These are phyloP conservation scores for Latrodectus elegans DNA, from an alignment of 2,888 invertebrate species.

Conservation along the genomic window DNA sequence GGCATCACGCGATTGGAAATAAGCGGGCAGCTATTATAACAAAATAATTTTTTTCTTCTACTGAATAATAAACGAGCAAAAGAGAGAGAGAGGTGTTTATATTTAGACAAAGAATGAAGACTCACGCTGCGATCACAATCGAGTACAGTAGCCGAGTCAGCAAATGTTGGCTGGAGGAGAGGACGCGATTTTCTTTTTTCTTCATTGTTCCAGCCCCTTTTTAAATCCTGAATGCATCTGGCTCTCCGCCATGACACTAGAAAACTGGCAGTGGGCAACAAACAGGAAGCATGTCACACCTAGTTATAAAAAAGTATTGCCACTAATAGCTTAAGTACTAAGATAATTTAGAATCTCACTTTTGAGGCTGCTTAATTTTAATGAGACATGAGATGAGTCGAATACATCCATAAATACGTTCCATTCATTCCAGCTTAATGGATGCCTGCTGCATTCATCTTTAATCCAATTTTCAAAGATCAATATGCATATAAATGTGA, in stretches of 20 bases:
- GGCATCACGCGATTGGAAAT: neutral
- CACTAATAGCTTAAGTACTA: neutral
- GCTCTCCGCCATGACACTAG: conserved; percentile 36
- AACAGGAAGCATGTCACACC: conserved; percentile 32
- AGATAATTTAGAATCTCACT: neutral
- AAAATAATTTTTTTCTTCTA: conserved; percentile 21
- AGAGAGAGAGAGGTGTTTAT: conserved; percentile 37
- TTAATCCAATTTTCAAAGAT: no score
- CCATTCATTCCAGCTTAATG: no score
- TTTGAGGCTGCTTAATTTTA: no score
- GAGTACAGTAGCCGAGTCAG: conserved; percentile 58
- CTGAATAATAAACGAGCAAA: conserved; percentile 41
- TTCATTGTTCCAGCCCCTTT: conserved; percentile 7
- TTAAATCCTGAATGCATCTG: conserved; percentile 20
- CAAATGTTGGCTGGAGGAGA: conserved; percentile 35
- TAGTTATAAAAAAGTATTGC: neutral
- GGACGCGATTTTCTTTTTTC: conserved; percentile 19
- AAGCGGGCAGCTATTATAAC: conserved; percentile 26
- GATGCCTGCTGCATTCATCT: no score
- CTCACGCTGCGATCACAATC: conserved; percentile 64
- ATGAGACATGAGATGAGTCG: no score
- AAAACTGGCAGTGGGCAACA: conserved; percentile 23
- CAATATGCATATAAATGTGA: no score
- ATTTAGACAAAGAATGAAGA: conserved; percentile 56
- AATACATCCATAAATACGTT: no score